Conservation (phyloP, 2,888 invertebrate species). For the Parthenolecanium corni region DNA sequence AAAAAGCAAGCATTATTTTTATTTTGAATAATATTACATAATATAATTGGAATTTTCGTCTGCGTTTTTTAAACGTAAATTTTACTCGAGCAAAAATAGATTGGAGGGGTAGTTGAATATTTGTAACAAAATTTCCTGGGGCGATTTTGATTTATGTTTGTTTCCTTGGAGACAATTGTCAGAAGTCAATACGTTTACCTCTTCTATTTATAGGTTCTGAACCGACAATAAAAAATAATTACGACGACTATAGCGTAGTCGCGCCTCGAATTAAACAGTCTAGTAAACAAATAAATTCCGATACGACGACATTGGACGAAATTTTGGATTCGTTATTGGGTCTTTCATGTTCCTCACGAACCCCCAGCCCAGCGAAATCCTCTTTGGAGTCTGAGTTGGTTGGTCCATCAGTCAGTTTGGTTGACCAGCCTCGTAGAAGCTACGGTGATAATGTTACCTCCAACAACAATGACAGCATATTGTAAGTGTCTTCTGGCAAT, state of each 20-base stretch:
- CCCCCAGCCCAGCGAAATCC: constrained; percentile 27
- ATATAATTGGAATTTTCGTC: too few relatives aligned
- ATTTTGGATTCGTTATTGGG: constrained; percentile 85
- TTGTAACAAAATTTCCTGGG: too few relatives aligned
- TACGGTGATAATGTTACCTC: constrained; percentile 40
- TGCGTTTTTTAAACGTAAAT: too few relatives aligned
- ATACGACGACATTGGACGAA: constrained; percentile 82
- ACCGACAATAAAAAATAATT: constrained; percentile 15
- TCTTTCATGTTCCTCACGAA: constrained; percentile 39
- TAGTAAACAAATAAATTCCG: constrained; percentile 40
- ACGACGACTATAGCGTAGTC: constrained; percentile 15
- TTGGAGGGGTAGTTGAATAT: too few relatives aligned
- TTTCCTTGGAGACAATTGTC: too few relatives aligned
- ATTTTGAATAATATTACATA: too few relatives aligned
- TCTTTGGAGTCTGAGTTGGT: constrained; percentile 28
- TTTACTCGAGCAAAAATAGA: too few relatives aligned
- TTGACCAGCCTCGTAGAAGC: constrained; percentile 37
- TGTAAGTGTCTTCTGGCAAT: constrained; percentile 52
- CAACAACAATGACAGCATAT: constrained; percentile 53
- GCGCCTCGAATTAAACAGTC: constrained; percentile 9
- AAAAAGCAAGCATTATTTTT: too few relatives aligned
- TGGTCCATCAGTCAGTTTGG: constrained; percentile 11
- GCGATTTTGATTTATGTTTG: too few relatives aligned
- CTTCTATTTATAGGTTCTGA: constrained; percentile 15
- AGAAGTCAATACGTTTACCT: not conserved